Base-by-base conservation (phyloP, 2,888 invertebrate species). In the Drosophila fulvimacula region DNA sequence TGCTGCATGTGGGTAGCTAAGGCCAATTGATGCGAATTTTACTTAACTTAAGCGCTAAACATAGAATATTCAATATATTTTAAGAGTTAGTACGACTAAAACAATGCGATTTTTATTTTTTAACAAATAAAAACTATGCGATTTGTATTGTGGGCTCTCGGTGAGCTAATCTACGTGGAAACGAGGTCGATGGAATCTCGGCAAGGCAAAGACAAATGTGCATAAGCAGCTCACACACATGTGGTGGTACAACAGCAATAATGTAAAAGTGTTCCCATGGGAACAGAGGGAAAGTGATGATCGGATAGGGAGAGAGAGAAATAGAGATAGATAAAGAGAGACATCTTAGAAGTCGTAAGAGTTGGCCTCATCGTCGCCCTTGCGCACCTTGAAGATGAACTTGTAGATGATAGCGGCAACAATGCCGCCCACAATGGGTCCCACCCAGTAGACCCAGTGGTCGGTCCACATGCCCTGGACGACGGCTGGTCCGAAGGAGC, bases 361-460 rank as follows among this genome's bases (percentile, higher is more conserved):
- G 74, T 94, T 94, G 69, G 94, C 94, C 88, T 96, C 96, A 80
- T 95, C 95, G 67, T 95, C 95, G 24, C 94, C 94, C 92, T 96
- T 96, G 91, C 94, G 94, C 79, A 95, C 95, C 92, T 95, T 94
- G 91, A 95, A 94, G 79, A 95, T 93, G 91, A 95, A 94, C 73
- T 94, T 94, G 93, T 97, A 97, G 55, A 97, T 90, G 21, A 97
- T 91, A 6, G 95, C 96, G 11, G 96, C 96, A 7, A 95, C 90
- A 55, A 95, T 94, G 15, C 96, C 97, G 3, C 97, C 97, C 30
- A 94, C 91, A 74, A 96, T 94, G 5, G 97, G 97, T 3, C 97
- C 98, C 46, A 96, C 94, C 97, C 97, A 98, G 93, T 97, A 98
- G 4, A 97, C 94, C 97, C 98, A 98, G 88, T 98, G 98, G 78